A percentile compares a stretch with the other conserved stretches of the same genome.
Evolutionary conservation across 2,888 invertebrate species (phyloP).

Genomic region (Mystacides longicornis): DNA sequence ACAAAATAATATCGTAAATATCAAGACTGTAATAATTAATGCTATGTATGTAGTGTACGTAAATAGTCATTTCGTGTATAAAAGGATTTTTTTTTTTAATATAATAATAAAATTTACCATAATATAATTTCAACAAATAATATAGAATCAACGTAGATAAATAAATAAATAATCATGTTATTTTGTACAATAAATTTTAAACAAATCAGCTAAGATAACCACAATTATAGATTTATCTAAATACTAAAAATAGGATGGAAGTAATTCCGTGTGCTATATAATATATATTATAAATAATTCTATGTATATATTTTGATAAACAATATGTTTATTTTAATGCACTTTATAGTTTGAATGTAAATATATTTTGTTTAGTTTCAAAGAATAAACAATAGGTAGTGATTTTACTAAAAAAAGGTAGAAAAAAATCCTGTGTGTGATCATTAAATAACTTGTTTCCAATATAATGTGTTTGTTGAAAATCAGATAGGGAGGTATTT

Average conservation of each 20-base stretch:
- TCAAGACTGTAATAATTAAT: too few species aligned
- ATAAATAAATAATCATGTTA: not conserved
- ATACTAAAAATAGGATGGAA: constrained; percentile 16
- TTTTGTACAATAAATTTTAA: not conserved
- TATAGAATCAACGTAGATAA: not conserved
- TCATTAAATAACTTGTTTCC: too few species aligned
- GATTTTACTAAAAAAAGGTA: not conserved
- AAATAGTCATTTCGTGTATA: not conserved
- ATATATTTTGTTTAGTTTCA: constrained; percentile 4
- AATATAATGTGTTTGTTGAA: too few species aligned
- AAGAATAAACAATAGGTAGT: constrained; percentile 9
- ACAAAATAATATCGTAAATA: not conserved
- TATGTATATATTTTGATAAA: not conserved
- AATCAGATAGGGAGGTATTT: too few species aligned
- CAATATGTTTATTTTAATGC: not conserved
- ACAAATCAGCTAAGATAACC: not conserved
- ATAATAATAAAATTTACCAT: not conserved
- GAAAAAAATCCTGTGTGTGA: too few species aligned
- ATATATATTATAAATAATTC: not conserved
- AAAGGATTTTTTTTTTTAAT: not conserved
- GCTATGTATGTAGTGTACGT: not conserved
- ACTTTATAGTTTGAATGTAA: constrained; percentile 1
- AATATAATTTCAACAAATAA: too few species aligned
- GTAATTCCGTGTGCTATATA: constrained; percentile 10
- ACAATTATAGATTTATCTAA: constrained; percentile 4